Evolutionary conservation across 1,140 invertebrate genomes (phyloP).

Genomic region (Gonioctena quinquepunctata): DNA sequence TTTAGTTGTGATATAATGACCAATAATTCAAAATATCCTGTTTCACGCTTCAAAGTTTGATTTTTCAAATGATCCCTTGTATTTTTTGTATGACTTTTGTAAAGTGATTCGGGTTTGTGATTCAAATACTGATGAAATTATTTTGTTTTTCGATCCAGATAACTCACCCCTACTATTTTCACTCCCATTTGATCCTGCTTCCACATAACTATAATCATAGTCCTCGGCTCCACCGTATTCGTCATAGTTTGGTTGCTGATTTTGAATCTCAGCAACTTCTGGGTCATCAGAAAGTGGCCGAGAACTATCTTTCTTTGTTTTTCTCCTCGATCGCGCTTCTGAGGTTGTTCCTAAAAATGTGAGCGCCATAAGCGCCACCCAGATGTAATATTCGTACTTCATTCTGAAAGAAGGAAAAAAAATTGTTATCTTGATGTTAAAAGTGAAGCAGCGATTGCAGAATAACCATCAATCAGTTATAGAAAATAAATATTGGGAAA

Average conservation of each 20-base stretch:
- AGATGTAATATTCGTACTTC: slow-evolving; percentile 22
- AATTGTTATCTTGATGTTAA: background rate
- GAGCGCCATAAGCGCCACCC: slow-evolving; percentile 25
- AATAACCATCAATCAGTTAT: too few species aligned
- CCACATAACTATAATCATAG: slow-evolving; percentile 17
- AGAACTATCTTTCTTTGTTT: background rate
- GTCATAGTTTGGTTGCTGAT: slow-evolving; percentile 42
- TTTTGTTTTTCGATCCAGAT: background rate
- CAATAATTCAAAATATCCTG: too few species aligned
- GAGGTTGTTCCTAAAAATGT: slow-evolving; percentile 23
- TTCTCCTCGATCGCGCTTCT: slow-evolving; percentile 38
- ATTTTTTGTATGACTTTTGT: too few species aligned
- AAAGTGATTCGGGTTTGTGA: too few species aligned
- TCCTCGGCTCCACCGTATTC: slow-evolving; percentile 33
- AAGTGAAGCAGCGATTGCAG: background rate
- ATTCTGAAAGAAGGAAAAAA: slow-evolving; percentile 23
- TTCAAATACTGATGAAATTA: too few species aligned
- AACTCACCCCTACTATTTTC: slow-evolving; percentile 23
- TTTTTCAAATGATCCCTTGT: too few species aligned
- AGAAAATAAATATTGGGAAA: too few species aligned
- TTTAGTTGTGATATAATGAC: too few species aligned
- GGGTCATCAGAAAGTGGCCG: slow-evolving; percentile 21
- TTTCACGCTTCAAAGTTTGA: too few species aligned
- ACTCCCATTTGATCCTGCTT: too few species aligned
- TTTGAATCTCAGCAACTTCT: slow-evolving; percentile 29